A percentile compares a stretch with the other conserved stretches of the same genome.
These are phyloP conservation scores for Atta texana DNA, from an alignment of 1,140 invertebrate genomes.

Conservation along the genomic window DNA sequence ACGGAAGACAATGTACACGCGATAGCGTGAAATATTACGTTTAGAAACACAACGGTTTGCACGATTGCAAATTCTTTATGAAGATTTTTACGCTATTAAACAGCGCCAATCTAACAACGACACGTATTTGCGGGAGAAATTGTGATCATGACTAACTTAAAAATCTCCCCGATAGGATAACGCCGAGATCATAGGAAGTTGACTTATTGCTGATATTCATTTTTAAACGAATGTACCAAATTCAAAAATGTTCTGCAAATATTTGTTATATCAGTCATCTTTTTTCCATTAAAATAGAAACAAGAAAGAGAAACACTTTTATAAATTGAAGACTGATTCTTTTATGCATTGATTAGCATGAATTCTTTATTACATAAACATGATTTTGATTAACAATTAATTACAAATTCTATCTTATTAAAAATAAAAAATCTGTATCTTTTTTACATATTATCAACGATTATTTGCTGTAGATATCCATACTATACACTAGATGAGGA, in stretches of 20 bases:
- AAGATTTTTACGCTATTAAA: slow-evolving; percentile 19
- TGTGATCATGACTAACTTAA: neutral
- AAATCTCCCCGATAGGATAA: neutral
- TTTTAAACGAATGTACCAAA: neutral
- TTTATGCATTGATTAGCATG: neutral
- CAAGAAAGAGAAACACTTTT: neutral
- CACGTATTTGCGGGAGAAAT: neutral
- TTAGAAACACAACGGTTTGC: neutral
- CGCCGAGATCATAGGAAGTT: neutral
- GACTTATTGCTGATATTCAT: neutral
- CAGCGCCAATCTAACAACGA: neutral
- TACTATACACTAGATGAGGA: neutral
- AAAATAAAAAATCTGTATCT: neutral
- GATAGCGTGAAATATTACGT: neutral
- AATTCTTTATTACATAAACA: neutral
- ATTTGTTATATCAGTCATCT: neutral
- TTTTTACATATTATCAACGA: neutral
- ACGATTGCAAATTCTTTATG: neutral
- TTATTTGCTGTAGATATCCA: neutral
- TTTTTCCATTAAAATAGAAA: neutral
- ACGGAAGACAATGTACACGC: neutral
- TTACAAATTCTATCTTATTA: neutral
- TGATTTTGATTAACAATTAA: neutral
- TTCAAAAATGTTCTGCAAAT: neutral
- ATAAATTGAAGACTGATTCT: neutral